phyloP scores from a whole-genome alignment of 2,797 vertebrate genomes.

The Scolopax rusticola region DNA sequence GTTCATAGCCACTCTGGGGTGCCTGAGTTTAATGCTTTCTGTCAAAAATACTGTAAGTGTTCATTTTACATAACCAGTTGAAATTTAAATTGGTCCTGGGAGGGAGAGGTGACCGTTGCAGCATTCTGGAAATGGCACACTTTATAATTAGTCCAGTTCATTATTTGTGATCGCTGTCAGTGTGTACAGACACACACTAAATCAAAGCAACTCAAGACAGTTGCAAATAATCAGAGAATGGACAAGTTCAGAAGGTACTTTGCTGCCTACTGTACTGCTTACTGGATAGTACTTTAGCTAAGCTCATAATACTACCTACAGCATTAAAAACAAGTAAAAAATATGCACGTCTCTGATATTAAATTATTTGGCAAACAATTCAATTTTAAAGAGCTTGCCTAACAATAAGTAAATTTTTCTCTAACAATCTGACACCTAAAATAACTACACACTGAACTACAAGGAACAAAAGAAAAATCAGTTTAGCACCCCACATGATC shows the following conservation, averaged over 20 bases:
- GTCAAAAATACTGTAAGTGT: background rate
- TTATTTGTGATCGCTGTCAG: background rate
- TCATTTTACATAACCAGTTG: background rate
- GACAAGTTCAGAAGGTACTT: background rate
- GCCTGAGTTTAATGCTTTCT: background rate
- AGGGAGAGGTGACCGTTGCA: background rate
- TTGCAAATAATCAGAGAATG: background rate
- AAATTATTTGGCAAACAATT: constrained; percentile 64
- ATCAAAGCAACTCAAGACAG: constrained; percentile 14
- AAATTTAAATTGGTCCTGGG: background rate
- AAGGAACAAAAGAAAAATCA: constrained; percentile 68
- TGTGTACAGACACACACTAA: background rate
- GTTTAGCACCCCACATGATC: constrained; percentile 58
- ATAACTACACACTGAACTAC: constrained; percentile 48
- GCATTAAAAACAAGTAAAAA: constrained; percentile 50
- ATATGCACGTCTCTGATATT: constrained; percentile 20
- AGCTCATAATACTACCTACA: constrained; percentile 22
- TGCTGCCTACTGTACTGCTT: background rate
- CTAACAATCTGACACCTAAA: constrained; percentile 57
- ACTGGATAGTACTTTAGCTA: background rate
- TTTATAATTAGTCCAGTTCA: background rate
- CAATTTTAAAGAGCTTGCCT: constrained; percentile 50
- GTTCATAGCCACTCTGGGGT: background rate
- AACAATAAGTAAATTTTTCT: constrained; percentile 58
- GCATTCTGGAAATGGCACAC: background rate